phyloP scores from a whole-genome alignment of 2,113 vertebrate species.

The Callipepla californica region DNA sequence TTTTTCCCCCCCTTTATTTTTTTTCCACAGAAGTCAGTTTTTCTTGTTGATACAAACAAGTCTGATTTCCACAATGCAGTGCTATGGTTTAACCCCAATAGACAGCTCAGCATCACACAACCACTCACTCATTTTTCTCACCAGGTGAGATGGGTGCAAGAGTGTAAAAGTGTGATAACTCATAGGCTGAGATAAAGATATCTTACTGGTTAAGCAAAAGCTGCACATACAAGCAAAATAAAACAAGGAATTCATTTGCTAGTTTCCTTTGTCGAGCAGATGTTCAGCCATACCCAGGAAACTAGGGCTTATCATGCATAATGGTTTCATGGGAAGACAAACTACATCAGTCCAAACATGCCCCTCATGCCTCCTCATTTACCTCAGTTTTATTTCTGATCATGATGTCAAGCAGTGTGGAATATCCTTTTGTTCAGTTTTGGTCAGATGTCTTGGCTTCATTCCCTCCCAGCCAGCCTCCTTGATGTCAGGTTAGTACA shows the following conservation, averaged over 20 bases:
- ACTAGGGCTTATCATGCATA: background rate
- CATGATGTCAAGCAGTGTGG: background rate
- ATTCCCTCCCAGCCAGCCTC: background rate
- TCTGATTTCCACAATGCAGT: background rate
- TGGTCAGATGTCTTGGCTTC: background rate
- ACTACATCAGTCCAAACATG: background rate
- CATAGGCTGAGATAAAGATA: background rate
- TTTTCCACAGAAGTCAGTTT: background rate
- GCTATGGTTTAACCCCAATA: background rate
- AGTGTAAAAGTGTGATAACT: background rate
- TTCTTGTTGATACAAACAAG: background rate
- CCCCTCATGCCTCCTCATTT: background rate
- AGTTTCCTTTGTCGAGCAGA: background rate
- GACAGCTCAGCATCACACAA: too few species aligned
- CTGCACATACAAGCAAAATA: background rate
- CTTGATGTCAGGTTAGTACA: background rate
- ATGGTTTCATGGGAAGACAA: background rate
- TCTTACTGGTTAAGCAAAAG: background rate
- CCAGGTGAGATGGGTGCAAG: too few species aligned
- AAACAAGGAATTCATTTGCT: background rate
- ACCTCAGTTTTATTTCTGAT: background rate
- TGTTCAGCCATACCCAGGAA: background rate
- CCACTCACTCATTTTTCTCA: background rate
- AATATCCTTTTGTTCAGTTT: background rate
- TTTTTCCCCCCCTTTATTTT: background rate